Percentiles rank a stretch among this genome's conserved stretches.
These are phyloP conservation scores for Exocentrus adspersus DNA, from an alignment of 2,888 invertebrate species.

Conservation along the genomic window DNA sequence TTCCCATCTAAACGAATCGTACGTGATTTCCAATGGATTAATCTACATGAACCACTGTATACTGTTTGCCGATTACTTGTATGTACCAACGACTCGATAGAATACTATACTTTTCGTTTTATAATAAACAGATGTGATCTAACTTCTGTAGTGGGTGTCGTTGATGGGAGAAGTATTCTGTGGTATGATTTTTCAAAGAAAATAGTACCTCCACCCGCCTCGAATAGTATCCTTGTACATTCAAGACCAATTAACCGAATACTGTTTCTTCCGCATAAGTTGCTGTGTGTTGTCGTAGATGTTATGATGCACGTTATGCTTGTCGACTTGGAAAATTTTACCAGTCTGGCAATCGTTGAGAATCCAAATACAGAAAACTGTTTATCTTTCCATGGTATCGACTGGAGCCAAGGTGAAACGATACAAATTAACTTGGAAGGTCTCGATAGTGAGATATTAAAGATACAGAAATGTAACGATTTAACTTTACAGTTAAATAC, in stretches of 20 bases:
- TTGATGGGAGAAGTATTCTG: slow-evolving; percentile 78
- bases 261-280: slow-evolving; percentile 65
- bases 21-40: slow-evolving; percentile 38
- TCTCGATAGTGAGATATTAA: background rate
- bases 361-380: slow-evolving; percentile 4
- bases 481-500: slow-evolving; percentile 16
- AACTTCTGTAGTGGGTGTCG: slow-evolving; percentile 72
- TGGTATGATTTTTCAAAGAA: slow-evolving; percentile 78
- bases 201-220: slow-evolving; percentile 88
- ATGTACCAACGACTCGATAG: slow-evolving; percentile 34
- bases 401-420: slow-evolving; percentile 5
- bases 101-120: slow-evolving; percentile 36
- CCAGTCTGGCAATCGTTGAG: background rate
- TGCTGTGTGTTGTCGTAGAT: slow-evolving; percentile 42
- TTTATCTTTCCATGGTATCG: slow-evolving; percentile 7
- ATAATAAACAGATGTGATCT: slow-evolving; percentile 32
- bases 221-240: slow-evolving; percentile 69
- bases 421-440: slow-evolving; percentile 14
- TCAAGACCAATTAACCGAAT: slow-evolving; percentile 70
- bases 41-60: slow-evolving; percentile 31
- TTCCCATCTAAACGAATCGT: slow-evolving; percentile 32
- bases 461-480: background rate
- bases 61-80: slow-evolving; percentile 39
- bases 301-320: slow-evolving; percentile 30
- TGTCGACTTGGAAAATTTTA: slow-evolving; percentile 16